Evolutionary conservation across 2,113 vertebrate species (phyloP).

Genomic region (Empidonax alnorum): DNA sequence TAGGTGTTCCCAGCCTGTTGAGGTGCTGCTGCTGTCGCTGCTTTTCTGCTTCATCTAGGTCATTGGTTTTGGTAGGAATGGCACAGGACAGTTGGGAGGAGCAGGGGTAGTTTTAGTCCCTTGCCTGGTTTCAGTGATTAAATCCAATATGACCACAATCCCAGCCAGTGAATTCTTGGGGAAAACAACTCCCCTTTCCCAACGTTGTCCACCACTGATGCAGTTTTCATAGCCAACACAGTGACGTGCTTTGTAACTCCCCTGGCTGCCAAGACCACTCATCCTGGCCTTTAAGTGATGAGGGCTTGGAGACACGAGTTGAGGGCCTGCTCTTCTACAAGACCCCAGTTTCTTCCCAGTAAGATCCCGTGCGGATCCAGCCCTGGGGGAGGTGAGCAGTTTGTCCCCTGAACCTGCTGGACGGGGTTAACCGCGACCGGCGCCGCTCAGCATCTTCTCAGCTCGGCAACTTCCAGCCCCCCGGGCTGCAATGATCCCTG

Average conservation of each 20-base stretch:
- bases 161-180: not conserved
- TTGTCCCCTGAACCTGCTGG: not conserved
- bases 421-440: accelerated
- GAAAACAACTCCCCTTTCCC: not conserved
- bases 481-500: accelerated
- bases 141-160: not conserved
- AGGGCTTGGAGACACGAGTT: not conserved
- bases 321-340: not conserved
- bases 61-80: not conserved
- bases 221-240: not conserved
- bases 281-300: not conserved
- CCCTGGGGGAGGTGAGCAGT: not conserved
- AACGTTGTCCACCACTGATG: not conserved
- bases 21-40: not conserved
- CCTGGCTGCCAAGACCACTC: not conserved
- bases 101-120: not conserved
- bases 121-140: not conserved
- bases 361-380: not conserved
- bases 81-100: not conserved
- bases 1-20: not conserved
- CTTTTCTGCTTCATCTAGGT: not conserved
- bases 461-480: not conserved
- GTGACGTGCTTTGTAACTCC: not conserved
- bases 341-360: not conserved
- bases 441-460: not conserved